Evolutionary conservation across 1,140 invertebrate species (phyloP).

Genomic region (Lasioglossum albipes): DNA sequence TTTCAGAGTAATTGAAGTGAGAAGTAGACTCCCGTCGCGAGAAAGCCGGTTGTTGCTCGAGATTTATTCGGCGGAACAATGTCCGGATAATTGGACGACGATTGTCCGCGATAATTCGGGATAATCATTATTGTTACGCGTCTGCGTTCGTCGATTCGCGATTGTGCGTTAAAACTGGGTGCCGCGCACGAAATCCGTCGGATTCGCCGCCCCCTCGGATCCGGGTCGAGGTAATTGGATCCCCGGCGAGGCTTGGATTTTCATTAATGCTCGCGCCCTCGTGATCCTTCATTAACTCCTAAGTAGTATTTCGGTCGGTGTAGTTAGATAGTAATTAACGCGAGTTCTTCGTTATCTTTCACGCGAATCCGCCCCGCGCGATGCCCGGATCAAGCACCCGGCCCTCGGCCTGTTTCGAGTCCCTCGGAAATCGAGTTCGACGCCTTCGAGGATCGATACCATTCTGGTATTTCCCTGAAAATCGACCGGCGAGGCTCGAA

Average conservation of each 20-base stretch:
- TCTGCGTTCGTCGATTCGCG: neutral
- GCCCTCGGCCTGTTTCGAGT: too few relatives aligned
- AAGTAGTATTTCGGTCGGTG: neutral
- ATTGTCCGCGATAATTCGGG: neutral
- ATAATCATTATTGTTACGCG: neutral
- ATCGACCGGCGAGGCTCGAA: neutral
- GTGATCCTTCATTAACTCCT: neutral
- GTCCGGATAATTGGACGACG: neutral
- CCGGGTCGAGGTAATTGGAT: slow-evolving; percentile 16
- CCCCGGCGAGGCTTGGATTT: neutral
- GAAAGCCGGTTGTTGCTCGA: neutral
- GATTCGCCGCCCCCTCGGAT: neutral
- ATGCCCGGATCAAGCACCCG: neutral
- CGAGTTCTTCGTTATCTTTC: slow-evolving; percentile 3
- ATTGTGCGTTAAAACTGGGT: neutral
- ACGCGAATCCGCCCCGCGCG: neutral
- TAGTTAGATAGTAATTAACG: slow-evolving; percentile 2
- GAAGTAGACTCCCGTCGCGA: too few relatives aligned
- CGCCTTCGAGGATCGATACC: neutral
- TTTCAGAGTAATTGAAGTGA: too few relatives aligned
- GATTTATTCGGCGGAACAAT: neutral
- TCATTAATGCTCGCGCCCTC: neutral
- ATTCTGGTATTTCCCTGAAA: neutral
- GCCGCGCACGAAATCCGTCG: slow-evolving; percentile 9
- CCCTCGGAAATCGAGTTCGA: neutral